These are phyloP conservation scores for Margaritifera margaritifera DNA, from an alignment of 2,888 invertebrate genomes.

Conservation along the genomic window DNA sequence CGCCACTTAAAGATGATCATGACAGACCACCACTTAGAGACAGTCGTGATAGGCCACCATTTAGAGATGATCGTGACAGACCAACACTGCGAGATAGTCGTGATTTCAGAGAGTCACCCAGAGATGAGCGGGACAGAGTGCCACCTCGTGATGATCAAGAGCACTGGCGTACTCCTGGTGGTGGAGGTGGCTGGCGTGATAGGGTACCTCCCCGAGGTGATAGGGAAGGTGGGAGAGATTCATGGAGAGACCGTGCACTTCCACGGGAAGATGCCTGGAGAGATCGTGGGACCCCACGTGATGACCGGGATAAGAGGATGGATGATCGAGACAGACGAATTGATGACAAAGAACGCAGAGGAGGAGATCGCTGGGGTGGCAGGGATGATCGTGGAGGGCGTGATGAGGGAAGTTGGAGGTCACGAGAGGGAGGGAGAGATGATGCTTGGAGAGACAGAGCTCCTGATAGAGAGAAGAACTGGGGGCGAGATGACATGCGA, in stretches of 20 bases:
- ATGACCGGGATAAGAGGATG: constrained; percentile 15
- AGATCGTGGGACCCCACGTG: constrained; percentile 7
- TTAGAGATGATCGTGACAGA: constrained; percentile 22
- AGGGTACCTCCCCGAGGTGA: constrained; percentile 20
- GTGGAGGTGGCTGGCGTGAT: constrained; percentile 12
- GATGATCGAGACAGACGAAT: constrained; percentile 27
- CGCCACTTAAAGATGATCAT: constrained; percentile 28
- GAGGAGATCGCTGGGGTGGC: constrained; percentile 5
- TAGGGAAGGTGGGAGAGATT: constrained; percentile 24
- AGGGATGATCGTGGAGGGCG: constrained; percentile 11
- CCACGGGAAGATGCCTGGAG: constrained; percentile 21
- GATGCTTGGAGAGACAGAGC: constrained; percentile 15
- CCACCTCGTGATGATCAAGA: constrained; percentile 24
- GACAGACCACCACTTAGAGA: constrained; percentile 19
- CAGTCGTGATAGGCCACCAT: constrained; percentile 30
- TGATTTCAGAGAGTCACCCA: constrained; percentile 25
- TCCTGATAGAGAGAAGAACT: background rate
- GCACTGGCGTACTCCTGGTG: constrained; percentile 19
- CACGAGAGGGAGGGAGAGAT: constrained; percentile 20
- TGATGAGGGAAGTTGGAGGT: constrained; percentile 21
- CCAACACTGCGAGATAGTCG: constrained; percentile 22
- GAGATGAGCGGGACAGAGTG: constrained; percentile 9
- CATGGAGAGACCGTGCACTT: constrained; percentile 25
- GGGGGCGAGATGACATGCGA: constrained; percentile 17
- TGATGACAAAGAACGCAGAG: constrained; percentile 22